Base-by-base conservation (phyloP, 2,797 vertebrate species). In the Sebastes melanostomus region DNA sequence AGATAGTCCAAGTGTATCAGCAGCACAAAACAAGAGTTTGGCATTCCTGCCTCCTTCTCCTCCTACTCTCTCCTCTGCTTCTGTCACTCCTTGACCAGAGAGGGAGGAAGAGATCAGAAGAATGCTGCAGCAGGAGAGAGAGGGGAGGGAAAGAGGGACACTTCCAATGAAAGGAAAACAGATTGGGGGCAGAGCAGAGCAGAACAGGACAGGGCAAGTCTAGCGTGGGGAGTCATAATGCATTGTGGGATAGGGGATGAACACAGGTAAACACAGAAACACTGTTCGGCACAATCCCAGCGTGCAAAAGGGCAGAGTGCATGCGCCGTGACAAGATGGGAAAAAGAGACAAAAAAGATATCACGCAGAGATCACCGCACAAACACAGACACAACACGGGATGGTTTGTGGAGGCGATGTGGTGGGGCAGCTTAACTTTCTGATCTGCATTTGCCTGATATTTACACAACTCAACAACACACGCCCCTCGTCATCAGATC, bases 131-230 rank as follows among this genome's bases (percentile, higher is more conserved):
- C 70, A 67, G 6, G 6, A 84, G 58, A 80, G 79, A 73, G 72
- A 62, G 75, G 82, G 82, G 81, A 75, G 86, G 68, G 63, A 86
- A 67, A 78, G 77, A 83, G 84, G 67, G 85, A 88, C 75, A 78
- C 77, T 42, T 73, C 78, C 88, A 85, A 56, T 77, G 82, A 89
- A 89, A 91, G 89, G 80, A 70, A 88, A 89, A 86, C 75, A 74
- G 79, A 88, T 60, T 63, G 78, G 80, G 80, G 78, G 87, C 79
- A 86, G 89, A 82, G 87, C 79, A 86, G 89, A 82, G 78, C 76
- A 75, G 74, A 76, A 92, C 90, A 89, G 89, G 88, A 91, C 91
- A 81, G 85, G 83, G 84, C 86, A 91, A 71, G 90, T 73, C 79
- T 77, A 32, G 79, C 68, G 83, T 80, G 79, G 82, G 84, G 82